Conservation (phyloP, 2,113 vertebrate genomes). For the Cinclus cinclus region DNA sequence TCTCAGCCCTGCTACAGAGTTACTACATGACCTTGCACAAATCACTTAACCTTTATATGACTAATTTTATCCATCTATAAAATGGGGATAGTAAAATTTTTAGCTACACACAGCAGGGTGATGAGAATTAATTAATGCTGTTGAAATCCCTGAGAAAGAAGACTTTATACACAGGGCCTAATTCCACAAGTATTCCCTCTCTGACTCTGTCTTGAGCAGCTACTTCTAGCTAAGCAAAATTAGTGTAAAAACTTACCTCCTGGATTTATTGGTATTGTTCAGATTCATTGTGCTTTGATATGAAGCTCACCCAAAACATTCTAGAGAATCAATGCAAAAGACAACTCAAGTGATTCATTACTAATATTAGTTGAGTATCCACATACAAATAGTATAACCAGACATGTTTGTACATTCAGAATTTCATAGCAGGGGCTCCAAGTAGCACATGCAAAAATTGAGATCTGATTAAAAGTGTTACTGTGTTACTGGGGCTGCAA, state of each 20-base stretch:
- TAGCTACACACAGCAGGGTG: constrained; percentile 18
- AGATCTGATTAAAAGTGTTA: background rate
- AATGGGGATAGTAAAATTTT: constrained; percentile 41
- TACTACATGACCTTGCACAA: constrained; percentile 50
- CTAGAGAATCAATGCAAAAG: background rate
- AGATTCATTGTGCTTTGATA: background rate
- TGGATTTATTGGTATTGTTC: background rate
- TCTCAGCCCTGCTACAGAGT: constrained; percentile 11
- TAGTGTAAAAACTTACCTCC: background rate
- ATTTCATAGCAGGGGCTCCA: background rate
- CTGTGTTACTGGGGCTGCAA: background rate
- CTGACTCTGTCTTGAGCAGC: background rate
- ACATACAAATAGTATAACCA: background rate
- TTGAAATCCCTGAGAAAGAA: constrained; percentile 27
- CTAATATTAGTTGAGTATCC: background rate
- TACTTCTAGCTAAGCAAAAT: background rate
- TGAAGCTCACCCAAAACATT: background rate
- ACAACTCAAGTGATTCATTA: background rate
- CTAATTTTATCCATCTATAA: constrained; percentile 51
- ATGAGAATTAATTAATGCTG: constrained; percentile 51
- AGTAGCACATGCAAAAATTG: background rate
- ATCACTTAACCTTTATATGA: constrained; percentile 55
- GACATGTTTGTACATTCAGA: background rate
- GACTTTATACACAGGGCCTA: background rate
- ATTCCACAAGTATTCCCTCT: background rate